Base-by-base conservation (phyloP, 2,113 vertebrate genomes). In the Mus pahari region DNA sequence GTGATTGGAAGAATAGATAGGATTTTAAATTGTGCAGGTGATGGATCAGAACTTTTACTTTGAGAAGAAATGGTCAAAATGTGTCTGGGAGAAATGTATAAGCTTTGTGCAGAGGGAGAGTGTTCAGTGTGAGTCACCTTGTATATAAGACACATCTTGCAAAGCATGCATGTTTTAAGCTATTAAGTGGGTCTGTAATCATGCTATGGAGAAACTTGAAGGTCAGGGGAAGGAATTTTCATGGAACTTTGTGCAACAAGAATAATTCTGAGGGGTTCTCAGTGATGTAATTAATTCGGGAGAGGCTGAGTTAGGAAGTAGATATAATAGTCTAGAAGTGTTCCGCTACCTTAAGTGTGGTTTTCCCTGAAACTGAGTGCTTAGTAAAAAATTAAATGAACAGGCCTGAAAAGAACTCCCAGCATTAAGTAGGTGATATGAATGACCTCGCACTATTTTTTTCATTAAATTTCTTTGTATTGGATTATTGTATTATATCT, bases 1-100 rank as follows among this genome's bases (percentile, higher is more conserved):
- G 4, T 92, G 78, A 70, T 90, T 93, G 83, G 53, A 91, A 90
- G 16, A 28, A 62, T 3, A 91, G 55, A 36, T 24, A 55, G 11
- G 2, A 86, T 78, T 92, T 94, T 95, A 94, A 88, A 70, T 90
- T 84, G 50, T 81, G 50, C 31, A 84, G 81, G 53, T 83, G 10
- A 77, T 92, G 45, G 9, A 42, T 92, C 17, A 91, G 31, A 86
- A 91, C 9, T 94, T 92, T 92, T 91, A 53, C 28, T 91, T 96
- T 1, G 11, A 7, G 28, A 42, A 64, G 50, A 95, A 87, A 78
- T n/a, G 50, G 66, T 45, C 66, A 86, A 95, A 79, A 82, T 95
- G 64, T 64, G 26, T 45, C 55, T 89, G 60, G 24, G 42, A 95
- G 48, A 92, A 93, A 94, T 24, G 3, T n/a, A 20, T 12, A 71